Conservation (phyloP, 35 echinoderm and acorn worm genomes). For the Chiridota heheva region DNA sequence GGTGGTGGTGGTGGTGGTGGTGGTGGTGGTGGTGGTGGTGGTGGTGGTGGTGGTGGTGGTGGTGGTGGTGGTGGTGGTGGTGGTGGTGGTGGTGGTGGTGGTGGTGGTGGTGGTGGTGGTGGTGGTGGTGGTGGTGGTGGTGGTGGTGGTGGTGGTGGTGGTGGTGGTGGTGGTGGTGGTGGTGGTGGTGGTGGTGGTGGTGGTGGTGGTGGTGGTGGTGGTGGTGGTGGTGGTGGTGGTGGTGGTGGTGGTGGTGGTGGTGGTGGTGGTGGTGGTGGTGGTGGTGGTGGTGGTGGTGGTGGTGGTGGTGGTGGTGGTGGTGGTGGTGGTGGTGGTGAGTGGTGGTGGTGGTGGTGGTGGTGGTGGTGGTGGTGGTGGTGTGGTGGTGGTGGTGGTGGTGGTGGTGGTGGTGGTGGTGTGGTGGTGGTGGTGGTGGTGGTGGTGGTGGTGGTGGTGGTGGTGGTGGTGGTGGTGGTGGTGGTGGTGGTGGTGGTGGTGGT, state of each 20-base stretch:
- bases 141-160: neutral
- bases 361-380: neutral
- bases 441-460: no score
- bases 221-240: neutral
- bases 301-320: neutral
- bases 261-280: neutral
- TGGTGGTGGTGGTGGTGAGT: no score
- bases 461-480: no score
- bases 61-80: neutral
- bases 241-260: neutral
- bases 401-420: no score
- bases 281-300: neutral
- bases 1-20: neutral
- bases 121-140: neutral
- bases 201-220: neutral
- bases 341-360: neutral
- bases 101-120: neutral
- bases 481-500: no score
- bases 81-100: neutral
- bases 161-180: neutral
- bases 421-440: no score
- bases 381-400: no score
- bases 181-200: neutral
- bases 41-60: neutral
- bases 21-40: slow-evolving; percentile 1